Evolutionary conservation across 2,113 vertebrate species (phyloP).

Genomic region (Xenopus tropicalis): DNA sequence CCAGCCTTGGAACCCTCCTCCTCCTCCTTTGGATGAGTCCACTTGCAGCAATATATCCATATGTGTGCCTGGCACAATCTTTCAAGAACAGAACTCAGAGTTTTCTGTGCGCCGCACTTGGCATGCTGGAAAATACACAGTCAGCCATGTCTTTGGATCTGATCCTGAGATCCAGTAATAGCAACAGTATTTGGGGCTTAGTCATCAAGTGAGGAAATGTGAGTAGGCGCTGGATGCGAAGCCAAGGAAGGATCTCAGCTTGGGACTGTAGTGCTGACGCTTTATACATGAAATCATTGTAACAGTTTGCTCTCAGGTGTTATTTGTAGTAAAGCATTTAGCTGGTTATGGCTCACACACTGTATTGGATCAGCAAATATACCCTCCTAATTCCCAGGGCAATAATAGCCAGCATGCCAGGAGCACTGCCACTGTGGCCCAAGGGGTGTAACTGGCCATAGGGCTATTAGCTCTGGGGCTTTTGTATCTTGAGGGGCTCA

Average conservation of each 20-base stretch:
- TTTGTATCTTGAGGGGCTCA: too few relatives aligned
- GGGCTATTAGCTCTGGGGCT: too few relatives aligned
- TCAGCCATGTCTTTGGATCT: background rate
- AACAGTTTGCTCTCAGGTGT: background rate
- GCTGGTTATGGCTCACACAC: too few relatives aligned
- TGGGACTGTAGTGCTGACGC: background rate
- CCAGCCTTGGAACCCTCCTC: too few relatives aligned
- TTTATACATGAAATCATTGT: background rate
- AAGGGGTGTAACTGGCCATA: too few relatives aligned
- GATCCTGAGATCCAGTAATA: constrained; percentile 24
- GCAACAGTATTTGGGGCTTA: constrained; percentile 6
- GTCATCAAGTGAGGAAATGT: constrained; percentile 5
- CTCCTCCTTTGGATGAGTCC: too few relatives aligned
- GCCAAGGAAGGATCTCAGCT: constrained; percentile 3
- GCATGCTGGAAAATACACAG: too few relatives aligned
- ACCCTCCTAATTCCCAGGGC: background rate
- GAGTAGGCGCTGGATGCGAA: constrained; percentile 10
- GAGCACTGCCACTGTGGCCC: too few relatives aligned
- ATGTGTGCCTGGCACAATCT: too few relatives aligned
- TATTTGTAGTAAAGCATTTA: background rate
- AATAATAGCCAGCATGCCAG: too few relatives aligned
- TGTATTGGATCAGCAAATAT: background rate
- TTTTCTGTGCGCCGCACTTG: background rate
- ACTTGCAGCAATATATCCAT: too few relatives aligned
- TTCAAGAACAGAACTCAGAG: background rate